Base-by-base conservation (phyloP, 53 echinoderm and acorn worm genomes). In the Echinarachnius parma region DNA sequence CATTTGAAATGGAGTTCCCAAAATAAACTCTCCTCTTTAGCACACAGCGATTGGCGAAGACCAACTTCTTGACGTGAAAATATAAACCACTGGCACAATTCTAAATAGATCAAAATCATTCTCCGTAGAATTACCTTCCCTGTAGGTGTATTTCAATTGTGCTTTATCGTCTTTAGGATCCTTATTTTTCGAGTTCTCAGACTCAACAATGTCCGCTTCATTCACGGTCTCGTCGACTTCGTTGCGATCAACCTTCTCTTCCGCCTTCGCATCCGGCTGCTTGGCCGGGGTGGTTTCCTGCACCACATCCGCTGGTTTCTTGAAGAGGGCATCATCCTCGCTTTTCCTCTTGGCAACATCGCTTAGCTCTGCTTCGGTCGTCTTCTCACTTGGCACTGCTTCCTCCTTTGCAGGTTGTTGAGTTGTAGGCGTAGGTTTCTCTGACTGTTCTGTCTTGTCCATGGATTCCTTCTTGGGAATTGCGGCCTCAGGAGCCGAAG, bases 121-220 rank as follows among this genome's bases (percentile, higher is more conserved):
- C 26, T 8, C 3, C 26, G 13, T 4, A 16, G 11, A 62, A 88
- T 86, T 48, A 98, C 98, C 98, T 81, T 98, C 92, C 98, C 88
- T 98, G 80, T 98, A 98, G 44, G 88, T 77, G 45, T 98, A 98
- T 75, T 98, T 98, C 53, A 92, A 81, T 83, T 91, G 88, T 22
- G 83, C 92, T 85, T 98, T 98, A 80, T 92, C 92, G 75, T 98
- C 98, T 52, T 85, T 84, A 9, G 86, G 81, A 53, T 88, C 88
- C 66, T 92, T 88, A 36, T 88, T 84, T 33, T 80, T 85, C 25
- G 80, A 75, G 53, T 98, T 84, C 42, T 87, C 74, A 31, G 80
- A 77, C 47, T 85, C 98, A 52, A 81, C 83, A 68, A 50, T 67
- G 75, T 84, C 83, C 48, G 66, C 78, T 58, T 86, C 82, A 55